These are phyloP conservation scores for Macrotrachela quadricornifera DNA, from an alignment of 1,140 invertebrate genomes.

Conservation along the genomic window DNA sequence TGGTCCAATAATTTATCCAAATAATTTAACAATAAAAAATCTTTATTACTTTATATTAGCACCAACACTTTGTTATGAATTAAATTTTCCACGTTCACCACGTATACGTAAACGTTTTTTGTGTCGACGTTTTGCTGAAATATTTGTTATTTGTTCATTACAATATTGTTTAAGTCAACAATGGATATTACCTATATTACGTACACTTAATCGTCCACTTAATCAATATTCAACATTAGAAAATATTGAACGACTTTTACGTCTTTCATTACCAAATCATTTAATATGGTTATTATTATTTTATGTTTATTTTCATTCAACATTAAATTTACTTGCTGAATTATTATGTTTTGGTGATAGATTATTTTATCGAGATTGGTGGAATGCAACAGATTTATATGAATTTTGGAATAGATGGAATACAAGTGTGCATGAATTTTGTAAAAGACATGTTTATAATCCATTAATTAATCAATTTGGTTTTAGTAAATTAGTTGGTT, in stretches of 20 bases:
- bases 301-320: constrained; percentile 85
- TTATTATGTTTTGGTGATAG: constrained; percentile 80
- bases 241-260: constrained; percentile 37
- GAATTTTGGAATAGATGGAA: constrained; percentile 96
- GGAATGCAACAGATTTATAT: constrained; percentile 85
- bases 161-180: constrained; percentile 26
- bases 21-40: constrained; percentile 35
- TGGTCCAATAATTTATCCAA: not conserved
- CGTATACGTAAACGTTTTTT: constrained; percentile 52
- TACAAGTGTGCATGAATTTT: constrained; percentile 61
- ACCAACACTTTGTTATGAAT: constrained; percentile 89
- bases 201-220: constrained; percentile 77
- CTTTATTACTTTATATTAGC: constrained; percentile 76
- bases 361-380: constrained; percentile 94
- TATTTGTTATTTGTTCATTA: constrained; percentile 17
- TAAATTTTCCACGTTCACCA: constrained; percentile 77
- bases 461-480: constrained; percentile 52
- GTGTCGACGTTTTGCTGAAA: constrained; percentile 33
- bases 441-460: constrained; percentile 61
- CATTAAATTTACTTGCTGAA: constrained; percentile 76
- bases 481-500: constrained; percentile 49
- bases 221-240: constrained; percentile 56
- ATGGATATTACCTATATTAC: constrained; percentile 90
- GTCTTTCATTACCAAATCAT: constrained; percentile 61
- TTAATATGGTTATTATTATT: constrained; percentile 89